Base-by-base conservation (phyloP, 2,113 vertebrate genomes). In the Rostratula benghalensis region DNA sequence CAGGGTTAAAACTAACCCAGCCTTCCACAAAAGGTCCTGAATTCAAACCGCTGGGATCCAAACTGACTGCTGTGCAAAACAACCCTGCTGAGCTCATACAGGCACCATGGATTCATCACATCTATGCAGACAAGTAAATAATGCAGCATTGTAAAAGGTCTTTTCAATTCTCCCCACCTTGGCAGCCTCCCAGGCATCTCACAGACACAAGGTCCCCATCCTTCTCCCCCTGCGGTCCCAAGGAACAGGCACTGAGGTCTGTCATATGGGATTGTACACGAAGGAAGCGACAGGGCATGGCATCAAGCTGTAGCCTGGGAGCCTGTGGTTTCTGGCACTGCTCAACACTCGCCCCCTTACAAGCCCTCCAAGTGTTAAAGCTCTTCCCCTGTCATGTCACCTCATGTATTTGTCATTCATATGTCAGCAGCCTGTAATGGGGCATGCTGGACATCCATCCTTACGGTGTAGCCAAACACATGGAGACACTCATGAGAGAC, bases 251-350 rank as follows among this genome's bases (percentile, higher is more conserved):
- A 31, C 37, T 3, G 5, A 83, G 48, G 54, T 48, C 54, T 57
- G 37, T 28, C 83, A 57, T 13, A 9, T 1, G 3, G 5, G 37
- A 71, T 1, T n/a, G 46, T 41, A 18, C 30, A 17, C 1, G 45
- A 28, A 77, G 28, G 3, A 19, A 74, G n/a, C 0, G 0, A n/a
- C 11, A 43, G 57, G 15, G 37, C 53, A 86, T 0, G 14, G 54
- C 78, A 90, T 43, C 68, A 57, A 73, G 22, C 57, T 61, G 78
- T 13, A 76, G 70, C 45, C 70, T 69, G 70, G 45, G n/a, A 53
- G 48, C n/a, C 13, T 25, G 48, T 57, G 65, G 19, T 37, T 92
- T 79, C 90, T 79, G 79, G 71, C 54, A 31, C 15, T 50, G 39
- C 75, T 73, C 0, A 0, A 37, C 63, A 35, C 53, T 39, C 68